phyloP scores from a whole-genome alignment of 2,113 vertebrate genomes.

The Scomber scombrus region DNA sequence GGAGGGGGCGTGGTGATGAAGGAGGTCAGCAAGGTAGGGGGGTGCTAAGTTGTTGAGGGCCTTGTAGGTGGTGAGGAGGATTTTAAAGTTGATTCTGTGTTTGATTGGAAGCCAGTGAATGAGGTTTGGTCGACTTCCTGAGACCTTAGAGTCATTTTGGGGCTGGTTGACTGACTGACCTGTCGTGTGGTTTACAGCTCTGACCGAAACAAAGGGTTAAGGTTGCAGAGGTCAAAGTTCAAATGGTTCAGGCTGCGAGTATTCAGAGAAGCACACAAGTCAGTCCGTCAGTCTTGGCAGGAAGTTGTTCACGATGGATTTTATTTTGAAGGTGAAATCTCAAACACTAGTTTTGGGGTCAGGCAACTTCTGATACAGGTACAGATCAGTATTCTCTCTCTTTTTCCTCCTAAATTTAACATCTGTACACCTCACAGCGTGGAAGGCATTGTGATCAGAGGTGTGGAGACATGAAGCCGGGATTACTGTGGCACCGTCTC shows the following conservation, averaged over 20 bases:
- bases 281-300: background rate
- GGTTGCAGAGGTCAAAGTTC: background rate
- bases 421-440: background rate
- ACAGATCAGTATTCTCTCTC: no score
- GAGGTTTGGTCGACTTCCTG: constrained; percentile 8
- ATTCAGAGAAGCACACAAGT: background rate
- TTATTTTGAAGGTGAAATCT: no score
- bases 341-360: no score
- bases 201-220: background rate
- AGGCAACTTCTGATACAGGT: background rate
- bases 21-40: no score
- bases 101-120: no score
- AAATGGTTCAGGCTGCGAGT: background rate
- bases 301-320: background rate
- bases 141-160: background rate
- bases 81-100: no score
- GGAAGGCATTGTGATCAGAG: no score
- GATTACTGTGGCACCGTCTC: background rate
- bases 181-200: background rate
- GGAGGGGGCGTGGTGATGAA: no score
- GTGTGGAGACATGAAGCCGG: no score
- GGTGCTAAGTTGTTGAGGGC: no score
- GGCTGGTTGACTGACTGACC: background rate
- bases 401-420: no score
- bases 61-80: no score